Percentiles rank a stretch among this genome's conserved stretches.
Conservation (phyloP, 2,888 invertebrate species). For the Drosophila meridiana region DNA sequence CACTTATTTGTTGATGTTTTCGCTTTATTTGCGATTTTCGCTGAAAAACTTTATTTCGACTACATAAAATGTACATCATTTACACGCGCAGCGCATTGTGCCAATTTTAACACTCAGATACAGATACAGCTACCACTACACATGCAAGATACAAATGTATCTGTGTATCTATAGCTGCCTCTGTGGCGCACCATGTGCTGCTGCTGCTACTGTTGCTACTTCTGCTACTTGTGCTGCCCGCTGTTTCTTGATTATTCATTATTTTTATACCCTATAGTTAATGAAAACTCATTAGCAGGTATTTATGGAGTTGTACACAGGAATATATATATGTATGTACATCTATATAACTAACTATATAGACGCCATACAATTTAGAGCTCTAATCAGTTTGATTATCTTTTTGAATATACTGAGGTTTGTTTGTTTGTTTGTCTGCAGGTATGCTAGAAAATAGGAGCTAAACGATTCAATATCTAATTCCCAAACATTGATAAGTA, state of each 20-base stretch:
- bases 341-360: not conserved
- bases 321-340: not conserved
- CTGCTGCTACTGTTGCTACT: slow-evolving; percentile 37
- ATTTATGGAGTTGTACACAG: not conserved
- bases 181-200: slow-evolving; percentile 64
- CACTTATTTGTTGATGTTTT: slow-evolving; percentile 34
- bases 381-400: not conserved
- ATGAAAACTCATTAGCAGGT: not conserved
- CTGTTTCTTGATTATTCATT: slow-evolving; percentile 69
- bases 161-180: slow-evolving; percentile 37
- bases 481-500: not conserved
- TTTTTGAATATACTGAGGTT: not conserved
- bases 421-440: not conserved
- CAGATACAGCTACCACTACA: slow-evolving; percentile 25
- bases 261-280: slow-evolving; percentile 19
- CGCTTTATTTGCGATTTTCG: slow-evolving; percentile 46
- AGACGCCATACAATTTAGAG: not conserved
- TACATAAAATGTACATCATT: slow-evolving; percentile 64
- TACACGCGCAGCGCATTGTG: slow-evolving; percentile 65
- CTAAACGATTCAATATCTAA: not conserved
- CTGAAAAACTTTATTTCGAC: slow-evolving; percentile 52
- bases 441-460: not conserved
- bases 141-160: slow-evolving; percentile 50
- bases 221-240: slow-evolving; percentile 5
- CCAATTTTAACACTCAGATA: slow-evolving; percentile 66